Base-by-base conservation (phyloP, 1,140 invertebrate species). In the Oncopeltus fasciatus region DNA sequence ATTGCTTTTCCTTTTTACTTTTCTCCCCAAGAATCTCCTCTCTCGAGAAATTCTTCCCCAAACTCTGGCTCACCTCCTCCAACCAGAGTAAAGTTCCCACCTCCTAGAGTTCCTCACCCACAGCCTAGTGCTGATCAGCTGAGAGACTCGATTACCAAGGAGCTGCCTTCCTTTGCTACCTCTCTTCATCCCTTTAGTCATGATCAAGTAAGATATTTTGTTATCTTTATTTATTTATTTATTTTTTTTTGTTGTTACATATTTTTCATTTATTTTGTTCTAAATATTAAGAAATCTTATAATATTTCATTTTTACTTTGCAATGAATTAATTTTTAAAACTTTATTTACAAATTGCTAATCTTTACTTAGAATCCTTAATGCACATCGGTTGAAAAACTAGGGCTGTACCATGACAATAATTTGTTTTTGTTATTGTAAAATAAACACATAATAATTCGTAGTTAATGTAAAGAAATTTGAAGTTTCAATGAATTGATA, bases 81-180 rank as follows among this genome's bases (percentile, higher is more conserved):
- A 75, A 73, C 51, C 74, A 74, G 57, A 74, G 74, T 68, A 69
- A 75, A 46, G 72, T 75, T 43, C 74, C 76, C 26, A 49, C 47
- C 58, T 38, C 49, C 47, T 26, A 31, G 58, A 12, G 46, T 49
- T 31, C 58, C 64, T 60, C 58, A 49, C 11, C 61, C 64, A 5
- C 28, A 21, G 9, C 62, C 62, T 12, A 21, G 53, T 1, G 33
- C 21, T 33, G 75, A 76, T 57, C 67, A 73, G 8, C 68, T 76
- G 2, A 66, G 74, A 31, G 77, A 77, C 27, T 71, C 72, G 2
- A 57, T 73, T 5, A 72, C 73, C 44, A 77, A 78, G 57, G 77
- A 78, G 62, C 72, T 76, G 72, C 72, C 76, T 2, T 75, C 73
- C 57, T 76, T 73, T 60, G 74, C 49, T 24, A 56, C 63, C 31